Evolutionary conservation across 2,113 vertebrate species (phyloP), one percentile per base, ranked within the genome.

Genomic region (Tragelaphus buxtoni): DNA sequence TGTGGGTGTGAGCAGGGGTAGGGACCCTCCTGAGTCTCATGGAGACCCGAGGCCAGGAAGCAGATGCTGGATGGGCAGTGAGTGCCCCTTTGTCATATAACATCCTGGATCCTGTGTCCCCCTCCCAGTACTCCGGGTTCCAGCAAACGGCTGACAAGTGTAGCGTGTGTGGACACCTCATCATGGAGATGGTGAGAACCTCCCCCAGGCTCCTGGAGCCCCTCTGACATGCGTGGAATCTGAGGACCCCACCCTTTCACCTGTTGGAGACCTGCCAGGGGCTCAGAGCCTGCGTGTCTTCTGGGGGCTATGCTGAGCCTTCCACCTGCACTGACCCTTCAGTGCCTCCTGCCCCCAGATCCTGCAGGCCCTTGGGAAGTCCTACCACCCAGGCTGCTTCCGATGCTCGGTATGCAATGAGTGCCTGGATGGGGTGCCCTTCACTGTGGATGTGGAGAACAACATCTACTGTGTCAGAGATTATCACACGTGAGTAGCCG

Each of bases 381-480:
- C 99, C 16, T 99, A 99, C 97, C 99, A 99, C 97, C 99, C 99
- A 0, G 99, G 99, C 98, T 99, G 99, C 97, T 99, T 99, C 99
- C 99, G 99, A 98, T 99, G 99, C 2, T 99, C 99, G 14, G 99
- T 99, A 95, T 99, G 99, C 96, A 99, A 99, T 0, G 99, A 99
- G 96, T 99, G 99, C 91, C 98, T 99, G 95, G 99, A 99, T 0
- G 99, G 99, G 17, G 99, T 99, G 32, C 99, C 99, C 90, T 99
- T 99, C 98, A 99, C 99, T 0, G 99, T 99, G 90, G 99, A 99
- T 7, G 98, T 99, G 95, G 99, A 99, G 96, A 99, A 99, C 98
- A 99, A 99, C 96, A 99, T 99, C 98, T 99, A 99, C 99, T 99
- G 99, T 77, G 99, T 99, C 95, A 99, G 99, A 98, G 99, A 99